Evolutionary conservation across 2,113 vertebrate genomes (phyloP).

Genomic region (Himantopus leucocephalus): DNA sequence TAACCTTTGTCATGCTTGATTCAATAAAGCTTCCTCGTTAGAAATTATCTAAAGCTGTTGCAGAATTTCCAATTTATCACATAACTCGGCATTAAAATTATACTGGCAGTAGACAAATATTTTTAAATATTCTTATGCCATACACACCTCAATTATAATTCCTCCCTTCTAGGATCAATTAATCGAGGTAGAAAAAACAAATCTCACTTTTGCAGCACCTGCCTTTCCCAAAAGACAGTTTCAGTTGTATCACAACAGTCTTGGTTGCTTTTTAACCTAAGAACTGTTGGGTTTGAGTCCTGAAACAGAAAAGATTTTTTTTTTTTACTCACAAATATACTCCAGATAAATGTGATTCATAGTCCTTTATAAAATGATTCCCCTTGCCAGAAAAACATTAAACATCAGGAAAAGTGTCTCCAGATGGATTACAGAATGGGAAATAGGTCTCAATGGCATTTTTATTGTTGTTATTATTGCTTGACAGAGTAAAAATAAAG

Average conservation of each 20-base stretch:
- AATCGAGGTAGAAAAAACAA: neutral
- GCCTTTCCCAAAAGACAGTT: neutral
- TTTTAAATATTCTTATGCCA: neutral
- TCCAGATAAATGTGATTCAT: neutral
- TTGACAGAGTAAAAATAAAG: neutral
- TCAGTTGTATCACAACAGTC: neutral
- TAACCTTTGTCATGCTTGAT: neutral
- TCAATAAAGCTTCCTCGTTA: neutral
- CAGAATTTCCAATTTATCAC: neutral
- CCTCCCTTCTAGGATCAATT: neutral
- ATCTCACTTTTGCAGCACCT: neutral
- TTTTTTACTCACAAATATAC: neutral
- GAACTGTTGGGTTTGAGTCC: neutral
- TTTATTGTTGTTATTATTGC: conserved; percentile 17
- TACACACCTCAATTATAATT: neutral
- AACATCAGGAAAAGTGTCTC: neutral
- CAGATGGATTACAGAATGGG: neutral
- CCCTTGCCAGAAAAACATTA: neutral
- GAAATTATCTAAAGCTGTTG: neutral
- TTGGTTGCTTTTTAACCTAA: neutral
- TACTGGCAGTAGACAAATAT: neutral
- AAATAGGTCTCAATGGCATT: neutral
- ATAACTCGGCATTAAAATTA: neutral
- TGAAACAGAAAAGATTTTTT: neutral
- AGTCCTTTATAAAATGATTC: neutral